Evolutionary conservation across 2,113 vertebrate genomes (phyloP).

Genomic region (human (Homo sapiens)): GRCh38 chr9:92490001-92490500

Average conservation of each 20-base stretch:
- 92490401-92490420: not conserved
- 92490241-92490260: not conserved
- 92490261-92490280: not conserved
- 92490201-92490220: not conserved
- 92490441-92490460: not conserved
- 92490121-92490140: not conserved
- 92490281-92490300: not conserved
- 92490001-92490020: not conserved
- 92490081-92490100: not conserved
- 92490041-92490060: not conserved
- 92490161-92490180: not conserved
- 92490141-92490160: not conserved
- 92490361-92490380: not conserved
- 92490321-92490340: not conserved
- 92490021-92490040: not conserved
- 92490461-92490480: not conserved
- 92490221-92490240: not conserved
- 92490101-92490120: not conserved
- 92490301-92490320: not conserved
- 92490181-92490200: not conserved
- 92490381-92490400: not conserved
- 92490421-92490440: not conserved
- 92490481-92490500: slow-evolving; percentile 27
- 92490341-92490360: not conserved
- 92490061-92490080: not conserved